Percentiles rank a stretch among this genome's conserved stretches.
Evolutionary conservation across 2,888 invertebrate species (phyloP).

Genomic region (Idaea straminata): DNA sequence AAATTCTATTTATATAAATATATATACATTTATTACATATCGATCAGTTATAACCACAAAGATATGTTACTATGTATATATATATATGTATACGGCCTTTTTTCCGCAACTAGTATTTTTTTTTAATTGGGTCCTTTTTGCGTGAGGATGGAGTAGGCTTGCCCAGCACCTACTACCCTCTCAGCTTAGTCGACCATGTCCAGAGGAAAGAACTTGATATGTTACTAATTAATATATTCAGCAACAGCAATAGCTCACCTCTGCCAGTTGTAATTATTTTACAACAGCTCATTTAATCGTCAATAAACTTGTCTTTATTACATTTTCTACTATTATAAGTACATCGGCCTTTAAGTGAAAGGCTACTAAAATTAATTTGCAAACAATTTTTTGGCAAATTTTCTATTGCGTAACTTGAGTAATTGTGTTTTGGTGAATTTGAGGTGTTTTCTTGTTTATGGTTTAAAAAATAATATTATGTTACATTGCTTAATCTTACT

Average conservation of each 20-base stretch:
- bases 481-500: background rate
- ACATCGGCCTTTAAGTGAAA: background rate
- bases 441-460: background rate
- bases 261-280: background rate
- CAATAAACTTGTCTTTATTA: background rate
- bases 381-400: background rate
- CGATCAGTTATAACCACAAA: too few relatives aligned
- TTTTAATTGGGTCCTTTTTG: too few relatives aligned
- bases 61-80: too few relatives aligned
- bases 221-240: too few relatives aligned
- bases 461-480: background rate
- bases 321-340: background rate
- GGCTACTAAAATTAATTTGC: conserved; percentile 10
- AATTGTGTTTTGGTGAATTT: conserved; percentile 5
- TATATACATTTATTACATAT: too few relatives aligned
- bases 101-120: too few relatives aligned
- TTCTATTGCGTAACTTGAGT: background rate
- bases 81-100: too few relatives aligned
- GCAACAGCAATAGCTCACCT: background rate
- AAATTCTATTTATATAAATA: too few relatives aligned
- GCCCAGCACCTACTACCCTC: too few relatives aligned
- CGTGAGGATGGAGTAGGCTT: too few relatives aligned
- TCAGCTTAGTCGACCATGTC: too few relatives aligned
- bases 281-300: background rate
- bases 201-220: too few relatives aligned